These are phyloP conservation scores for Macrotus californicus DNA, from an alignment of 2,113 vertebrate species.

Conservation along the genomic window DNA sequence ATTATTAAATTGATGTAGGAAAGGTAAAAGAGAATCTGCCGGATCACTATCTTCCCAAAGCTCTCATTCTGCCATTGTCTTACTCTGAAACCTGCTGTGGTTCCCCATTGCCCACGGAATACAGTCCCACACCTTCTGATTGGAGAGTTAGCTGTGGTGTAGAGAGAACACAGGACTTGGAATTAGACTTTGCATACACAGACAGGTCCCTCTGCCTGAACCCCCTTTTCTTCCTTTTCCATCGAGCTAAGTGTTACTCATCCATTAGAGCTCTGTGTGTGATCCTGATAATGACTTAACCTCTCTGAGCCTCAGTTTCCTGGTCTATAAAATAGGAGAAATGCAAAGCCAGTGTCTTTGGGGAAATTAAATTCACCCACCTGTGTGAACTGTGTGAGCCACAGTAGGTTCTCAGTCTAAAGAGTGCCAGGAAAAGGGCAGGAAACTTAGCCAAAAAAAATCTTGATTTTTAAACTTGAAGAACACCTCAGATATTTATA, in stretches of 20 bases:
- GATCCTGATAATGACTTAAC: neutral
- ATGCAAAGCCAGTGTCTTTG: neutral
- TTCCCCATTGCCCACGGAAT: neutral
- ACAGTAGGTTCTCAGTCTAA: neutral
- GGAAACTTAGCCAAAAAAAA: neutral
- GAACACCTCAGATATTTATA: constrained; percentile 32
- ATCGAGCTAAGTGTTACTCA: neutral
- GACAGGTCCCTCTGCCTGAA: neutral
- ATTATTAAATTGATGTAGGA: neutral
- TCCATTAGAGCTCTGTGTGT: neutral
- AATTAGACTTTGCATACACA: neutral
- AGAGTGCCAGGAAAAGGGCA: neutral
- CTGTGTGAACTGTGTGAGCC: neutral
- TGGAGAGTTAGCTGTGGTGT: neutral
- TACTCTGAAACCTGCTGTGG: neutral
- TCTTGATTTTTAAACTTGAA: constrained; percentile 15
- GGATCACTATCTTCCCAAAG: neutral
- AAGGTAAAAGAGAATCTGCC: neutral
- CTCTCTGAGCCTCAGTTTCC: neutral
- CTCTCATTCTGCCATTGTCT: neutral
- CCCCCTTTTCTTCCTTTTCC: neutral
- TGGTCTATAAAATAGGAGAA: neutral
- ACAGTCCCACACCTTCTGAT: neutral
- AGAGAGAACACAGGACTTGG: neutral
- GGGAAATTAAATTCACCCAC: neutral